Evolutionary conservation across 2,888 invertebrate species (phyloP), one percentile per base, ranked within the genome.

Genomic region (Pristionchus exspectatus): DNA sequence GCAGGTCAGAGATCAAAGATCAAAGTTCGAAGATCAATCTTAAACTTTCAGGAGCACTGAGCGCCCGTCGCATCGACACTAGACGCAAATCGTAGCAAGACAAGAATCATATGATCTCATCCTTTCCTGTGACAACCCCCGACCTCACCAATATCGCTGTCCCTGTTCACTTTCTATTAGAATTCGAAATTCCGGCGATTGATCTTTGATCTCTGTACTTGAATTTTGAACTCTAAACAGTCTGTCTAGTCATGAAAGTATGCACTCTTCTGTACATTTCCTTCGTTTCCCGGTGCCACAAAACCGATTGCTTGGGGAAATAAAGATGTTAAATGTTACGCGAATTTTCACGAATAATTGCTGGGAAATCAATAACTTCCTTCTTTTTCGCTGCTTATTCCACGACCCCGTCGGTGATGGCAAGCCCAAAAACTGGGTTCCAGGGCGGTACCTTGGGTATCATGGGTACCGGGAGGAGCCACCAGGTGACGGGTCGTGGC

Each of bases 1-100:
- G 94, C 83, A 83, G 88, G 88, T 88, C 27, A 59, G 81, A 81
- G 81, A n/a, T n/a, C n/a, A n/a, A n/a, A 54, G 56, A 84, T 84
- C 84, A 56, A 84, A 50, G 77, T n/a, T 44, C 74, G 38, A 69
- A 69, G 69, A 27, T 27, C 69, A 69, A 9, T 0, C 16, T 18
- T 21, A n/a, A n/a, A 21, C 30, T 77, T 77, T 7, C 77, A 77
- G 77, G 77, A 77, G 44, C 38, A n/a, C 77, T 77, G 77, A 77
- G 33, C 66, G n/a, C n/a, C 66, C 66, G 66, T 74, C 38, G 69
- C 7, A 69, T 30, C 74, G 16, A 74, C 44, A 50, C 74, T 77
- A 77, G 77, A 24, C 77, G 44, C 44, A 21, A n/a, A 77, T 77
- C 50, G 44, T 77, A 77, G 77, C 30, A 72, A 10, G 18, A 21